Evolutionary conservation across 2,888 invertebrate genomes (phyloP), one percentile per base, ranked within the genome.

Genomic region (Phortica okadai): DNA sequence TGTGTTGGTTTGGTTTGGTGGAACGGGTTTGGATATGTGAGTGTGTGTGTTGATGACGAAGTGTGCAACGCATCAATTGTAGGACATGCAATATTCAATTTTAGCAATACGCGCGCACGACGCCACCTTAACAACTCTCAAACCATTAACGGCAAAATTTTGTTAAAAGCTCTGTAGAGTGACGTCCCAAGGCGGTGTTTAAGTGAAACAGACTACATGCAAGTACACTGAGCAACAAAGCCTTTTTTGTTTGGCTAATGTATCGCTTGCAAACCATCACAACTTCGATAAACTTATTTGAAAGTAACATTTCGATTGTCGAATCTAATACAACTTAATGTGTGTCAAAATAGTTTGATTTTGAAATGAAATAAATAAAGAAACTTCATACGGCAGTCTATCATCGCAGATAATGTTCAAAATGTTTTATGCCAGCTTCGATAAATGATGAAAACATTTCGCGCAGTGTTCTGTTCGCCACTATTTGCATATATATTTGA

Each of bases 61-160:
- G 74, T 21, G 67, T 50, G 74, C 59, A 62, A 72, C 56, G 42
- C 70, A 82, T 77, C 74, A 77, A 70, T 77, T 77, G 77, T 78
- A 80, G 81, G 77, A 74, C 83, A 78, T 83, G 84, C 82, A 86
- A 85, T 85, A 85, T 88, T 86, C 88, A 86, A 87, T 88, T 88
- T 86, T 88, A 85, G 10, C 45, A 70, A 21, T 62, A 21, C 10
- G 50, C 50, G 50, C 50, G 33, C 50, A 50, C 45, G 6, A 45
- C 8, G 10, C 16, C 62, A 7, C 25, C 25, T 33, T 33, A 33
- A 33, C 33, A 33, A 33, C 16, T 25, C 62, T 21, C 62, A 62
- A 21, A 62, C 25, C 33, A 25, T 62, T 16, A 16, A 16, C 56
- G 14, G 62, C 62, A 66, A 66, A 66, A 66, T 11, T 62, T 62